These are phyloP conservation scores for Stenolophus ochropezus DNA, from an alignment of 2,888 invertebrate genomes.

Conservation along the genomic window DNA sequence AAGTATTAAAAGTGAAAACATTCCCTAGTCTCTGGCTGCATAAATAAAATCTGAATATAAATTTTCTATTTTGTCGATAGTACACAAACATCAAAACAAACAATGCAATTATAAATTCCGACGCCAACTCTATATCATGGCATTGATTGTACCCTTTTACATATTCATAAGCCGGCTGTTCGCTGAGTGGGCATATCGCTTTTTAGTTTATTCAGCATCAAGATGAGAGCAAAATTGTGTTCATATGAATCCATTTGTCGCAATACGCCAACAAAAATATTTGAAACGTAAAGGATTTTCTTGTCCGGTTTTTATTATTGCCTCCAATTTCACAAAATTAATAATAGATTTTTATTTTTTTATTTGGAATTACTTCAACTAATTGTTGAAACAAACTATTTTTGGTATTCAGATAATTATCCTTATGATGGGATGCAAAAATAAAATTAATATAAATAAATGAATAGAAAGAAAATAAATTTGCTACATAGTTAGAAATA, in stretches of 20 bases:
- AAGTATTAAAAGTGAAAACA: slow-evolving; percentile 10
- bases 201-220: neutral
- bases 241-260: neutral
- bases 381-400: too few species aligned
- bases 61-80: too few species aligned
- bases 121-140: neutral
- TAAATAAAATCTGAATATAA: too few species aligned
- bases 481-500: too few species aligned
- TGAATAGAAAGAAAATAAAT: too few species aligned
- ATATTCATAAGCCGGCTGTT: neutral
- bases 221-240: neutral
- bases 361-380: too few species aligned
- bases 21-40: neutral
- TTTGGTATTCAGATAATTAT: too few species aligned
- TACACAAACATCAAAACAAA: neutral
- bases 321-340: too few species aligned
- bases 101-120: neutral
- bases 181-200: neutral
- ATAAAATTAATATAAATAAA: too few species aligned
- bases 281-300: neutral
- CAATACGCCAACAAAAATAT: neutral
- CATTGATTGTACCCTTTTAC: neutral
- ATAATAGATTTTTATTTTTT: too few species aligned
- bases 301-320: neutral
- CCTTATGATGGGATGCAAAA: too few species aligned